Evolutionary conservation across 2,888 invertebrate genomes (phyloP).

Genomic region (Cheilosia variabilis): DNA sequence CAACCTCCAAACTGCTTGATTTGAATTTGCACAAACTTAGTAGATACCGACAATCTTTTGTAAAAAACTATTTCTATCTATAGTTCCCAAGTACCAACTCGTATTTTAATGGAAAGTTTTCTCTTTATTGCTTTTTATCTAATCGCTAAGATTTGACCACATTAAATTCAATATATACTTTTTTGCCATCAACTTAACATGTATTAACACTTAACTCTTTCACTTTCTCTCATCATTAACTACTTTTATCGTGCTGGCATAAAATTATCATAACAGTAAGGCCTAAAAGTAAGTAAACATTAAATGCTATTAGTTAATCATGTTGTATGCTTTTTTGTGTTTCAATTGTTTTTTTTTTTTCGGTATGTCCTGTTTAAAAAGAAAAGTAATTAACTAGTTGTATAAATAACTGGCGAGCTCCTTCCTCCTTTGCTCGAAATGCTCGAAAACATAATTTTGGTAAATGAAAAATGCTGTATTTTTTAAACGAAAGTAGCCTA

Average conservation of each 20-base stretch:
- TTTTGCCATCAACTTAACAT: conserved; percentile 26
- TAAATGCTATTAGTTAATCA: conserved; percentile 1
- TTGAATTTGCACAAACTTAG: conserved; percentile 21
- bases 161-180: conserved; percentile 19
- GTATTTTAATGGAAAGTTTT: conserved; percentile 2
- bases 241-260: conserved; percentile 51
- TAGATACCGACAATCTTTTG: not conserved
- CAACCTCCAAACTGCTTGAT: conserved; percentile 35
- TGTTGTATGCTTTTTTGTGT: not conserved
- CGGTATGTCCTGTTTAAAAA: not conserved
- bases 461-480: too few relatives aligned
- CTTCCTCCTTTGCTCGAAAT: too few relatives aligned
- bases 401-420: not conserved
- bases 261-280: conserved; percentile 70
- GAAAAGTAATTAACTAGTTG: not conserved
- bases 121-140: not conserved
- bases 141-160: not conserved
- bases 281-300: conserved; percentile 74
- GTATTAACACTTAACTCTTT: conserved; percentile 48
- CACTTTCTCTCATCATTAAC: conserved; percentile 54
- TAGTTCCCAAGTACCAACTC: not conserved
- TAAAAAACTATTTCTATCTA: not conserved
- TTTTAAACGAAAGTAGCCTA: too few relatives aligned
- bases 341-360: not conserved
- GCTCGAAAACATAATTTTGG: too few relatives aligned